Conservation (phyloP, 2,797 vertebrate species). For the Salarias fasciatus region DNA sequence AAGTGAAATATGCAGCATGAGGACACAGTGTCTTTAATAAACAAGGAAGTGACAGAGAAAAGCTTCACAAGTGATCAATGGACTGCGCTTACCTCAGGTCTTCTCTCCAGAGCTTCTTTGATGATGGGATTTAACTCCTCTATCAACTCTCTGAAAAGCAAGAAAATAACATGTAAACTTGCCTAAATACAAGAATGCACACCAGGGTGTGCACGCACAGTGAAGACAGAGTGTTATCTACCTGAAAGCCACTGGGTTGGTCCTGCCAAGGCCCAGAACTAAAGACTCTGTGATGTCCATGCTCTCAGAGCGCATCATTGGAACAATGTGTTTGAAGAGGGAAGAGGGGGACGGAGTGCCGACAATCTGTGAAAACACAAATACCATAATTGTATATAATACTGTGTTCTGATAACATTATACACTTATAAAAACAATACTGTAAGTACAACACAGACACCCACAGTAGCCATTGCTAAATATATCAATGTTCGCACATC, state of each 20-base stretch:
- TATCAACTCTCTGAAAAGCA: constrained; percentile 90
- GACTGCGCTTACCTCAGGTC: constrained; percentile 91
- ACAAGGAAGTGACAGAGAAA: background rate
- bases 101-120: constrained; percentile 98
- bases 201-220: background rate
- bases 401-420: too few relatives aligned
- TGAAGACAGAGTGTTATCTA: constrained; percentile 55
- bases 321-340: constrained; percentile 98
- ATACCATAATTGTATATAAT: background rate
- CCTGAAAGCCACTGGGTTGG: constrained; percentile 98
- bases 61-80: background rate
- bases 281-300: constrained; percentile 99
- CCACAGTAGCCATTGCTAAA: too few relatives aligned
- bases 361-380: constrained; percentile 85
- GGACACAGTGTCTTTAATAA: background rate
- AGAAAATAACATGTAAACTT: background rate
- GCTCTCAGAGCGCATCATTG: constrained; percentile 99
- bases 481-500: too few relatives aligned
- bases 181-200: background rate
- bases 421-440: too few relatives aligned
- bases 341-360: constrained; percentile 97
- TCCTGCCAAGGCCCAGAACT: constrained; percentile 98
- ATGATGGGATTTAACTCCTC: constrained; percentile 99
- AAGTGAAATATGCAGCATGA: constrained; percentile 6
- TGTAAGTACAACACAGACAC: too few relatives aligned